Base-by-base conservation (phyloP, 2,113 vertebrate genomes). In the Erythrolamprus reginae region DNA sequence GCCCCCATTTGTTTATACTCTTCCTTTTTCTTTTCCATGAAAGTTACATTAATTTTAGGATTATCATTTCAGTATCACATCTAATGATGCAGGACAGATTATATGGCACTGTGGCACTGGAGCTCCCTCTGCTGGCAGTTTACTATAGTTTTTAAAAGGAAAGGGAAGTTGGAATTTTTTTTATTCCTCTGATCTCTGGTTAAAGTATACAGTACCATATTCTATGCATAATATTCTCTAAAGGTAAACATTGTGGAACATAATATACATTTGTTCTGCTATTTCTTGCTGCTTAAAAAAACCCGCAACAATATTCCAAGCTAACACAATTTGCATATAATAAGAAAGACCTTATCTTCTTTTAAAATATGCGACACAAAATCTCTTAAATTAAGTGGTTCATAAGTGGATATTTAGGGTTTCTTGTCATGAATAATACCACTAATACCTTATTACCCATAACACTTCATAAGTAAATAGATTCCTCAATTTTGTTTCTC, bases 121-220 rank as follows among this genome's bases (percentile, higher is more conserved):
- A 88, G 90, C 86, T 84, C 86, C 87, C 55, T 88, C 56, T 56
- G 3, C 53, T 91, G 77, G 77, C n/a, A 65, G 33, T 52, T 61
- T 51, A 51, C 19, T 86, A 42, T 42, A 38, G 70, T 42, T 70
- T 83, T 84, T 47, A 61, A 61, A 55, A 55, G 33, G 24, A 86
- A 47, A 90, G 21, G 65, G 85, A 87, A 82, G 7, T 23, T 55
- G 38, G n/a, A n/a, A n/a, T n/a, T n/a, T n/a, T n/a, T n/a, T n/a
- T n/a, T n/a, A n/a, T n/a, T n/a, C n/a, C n/a, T n/a, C 8, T 56
- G 12, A 6, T 21, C 47, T 55, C 26, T 50, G 70, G 70, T 77
- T 8, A 56, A 17, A n/a, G 24, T 26, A 12, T n/a, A n/a, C n/a
- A n/a, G n/a, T n/a, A n/a, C n/a, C n/a, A n/a, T n/a, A n/a, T n/a